These are phyloP conservation scores for Ariopsis seemanni DNA, from an alignment of 2,113 vertebrate genomes.

Conservation along the genomic window DNA sequence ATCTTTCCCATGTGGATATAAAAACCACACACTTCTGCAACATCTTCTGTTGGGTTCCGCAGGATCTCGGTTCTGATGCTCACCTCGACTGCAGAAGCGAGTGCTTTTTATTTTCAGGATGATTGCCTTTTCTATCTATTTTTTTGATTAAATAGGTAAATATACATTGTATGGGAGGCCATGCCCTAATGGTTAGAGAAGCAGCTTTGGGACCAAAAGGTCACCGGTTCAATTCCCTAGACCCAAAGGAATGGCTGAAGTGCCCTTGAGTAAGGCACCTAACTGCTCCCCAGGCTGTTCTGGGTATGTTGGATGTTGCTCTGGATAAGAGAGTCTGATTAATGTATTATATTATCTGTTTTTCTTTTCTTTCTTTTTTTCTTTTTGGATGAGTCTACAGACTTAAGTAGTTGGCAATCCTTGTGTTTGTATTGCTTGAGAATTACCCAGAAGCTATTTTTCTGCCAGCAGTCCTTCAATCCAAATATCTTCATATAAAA, in stretches of 20 bases:
- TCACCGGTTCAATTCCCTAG: too few species aligned
- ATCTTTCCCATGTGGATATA: not conserved
- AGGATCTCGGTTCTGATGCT: not conserved
- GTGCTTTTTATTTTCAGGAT: not conserved
- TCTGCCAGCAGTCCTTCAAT: not conserved
- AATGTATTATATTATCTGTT: too few species aligned
- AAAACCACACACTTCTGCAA: not conserved
- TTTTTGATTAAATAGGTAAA: not conserved
- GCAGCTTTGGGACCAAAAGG: too few species aligned
- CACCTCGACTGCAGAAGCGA: not conserved
- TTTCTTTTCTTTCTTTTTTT: not conserved
- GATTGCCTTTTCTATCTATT: not conserved
- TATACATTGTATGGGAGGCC: not conserved
- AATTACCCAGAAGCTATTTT: not conserved
- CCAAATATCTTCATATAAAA: constrained; percentile 5
- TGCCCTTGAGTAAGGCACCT: too few species aligned
- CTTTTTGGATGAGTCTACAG: not conserved
- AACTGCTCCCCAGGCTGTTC: too few species aligned
- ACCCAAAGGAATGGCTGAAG: too few species aligned
- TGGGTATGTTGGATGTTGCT: too few species aligned
- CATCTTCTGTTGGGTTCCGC: not conserved
- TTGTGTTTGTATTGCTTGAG: not conserved
- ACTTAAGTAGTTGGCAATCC: not conserved
- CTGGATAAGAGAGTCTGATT: too few species aligned
- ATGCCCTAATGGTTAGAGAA: too few species aligned